Conservation (phyloP, 2,888 invertebrate genomes). For the Lordiphosa fenestrarum region DNA sequence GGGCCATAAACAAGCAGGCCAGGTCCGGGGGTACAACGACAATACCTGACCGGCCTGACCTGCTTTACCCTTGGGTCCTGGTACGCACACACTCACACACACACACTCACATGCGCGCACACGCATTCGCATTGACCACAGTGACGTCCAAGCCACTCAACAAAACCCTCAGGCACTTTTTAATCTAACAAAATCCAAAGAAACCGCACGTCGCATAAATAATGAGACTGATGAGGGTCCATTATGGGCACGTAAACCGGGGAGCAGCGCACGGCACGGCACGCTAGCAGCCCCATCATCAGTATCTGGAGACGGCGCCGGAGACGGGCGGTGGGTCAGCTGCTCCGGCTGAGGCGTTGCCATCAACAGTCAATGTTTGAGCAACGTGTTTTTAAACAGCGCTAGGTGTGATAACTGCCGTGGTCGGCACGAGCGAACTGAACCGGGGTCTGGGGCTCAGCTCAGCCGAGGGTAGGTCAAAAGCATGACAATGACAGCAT, state of each 20-base stretch:
- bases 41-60: constrained; percentile 69
- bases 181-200: constrained; percentile 77
- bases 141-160: constrained; percentile 67
- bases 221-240: constrained; percentile 77
- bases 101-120: constrained; percentile 3
- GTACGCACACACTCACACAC: constrained; percentile 7
- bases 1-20: constrained; percentile 63
- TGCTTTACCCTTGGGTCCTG: constrained; percentile 48
- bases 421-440: constrained; percentile 32
- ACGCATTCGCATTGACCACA: constrained; percentile 56
- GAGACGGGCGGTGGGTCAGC: constrained; percentile 14
- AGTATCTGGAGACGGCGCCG: constrained; percentile 2
- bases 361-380: constrained; percentile 73
- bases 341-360: constrained; percentile 20
- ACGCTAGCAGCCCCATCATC: constrained; percentile 7
- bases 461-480: constrained; percentile 42
- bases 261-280: constrained; percentile 18
- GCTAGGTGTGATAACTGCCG: constrained; percentile 72
- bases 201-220: constrained; percentile 77
- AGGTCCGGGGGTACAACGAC: constrained; percentile 47
- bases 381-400: constrained; percentile 72
- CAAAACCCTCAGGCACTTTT: constrained; percentile 75
- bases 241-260: constrained; percentile 72
- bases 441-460: not conserved
- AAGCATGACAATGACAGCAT: constrained; percentile 76